Evolutionary conservation across 2,888 invertebrate species (phyloP).

Genomic region (Globia sparganii): DNA sequence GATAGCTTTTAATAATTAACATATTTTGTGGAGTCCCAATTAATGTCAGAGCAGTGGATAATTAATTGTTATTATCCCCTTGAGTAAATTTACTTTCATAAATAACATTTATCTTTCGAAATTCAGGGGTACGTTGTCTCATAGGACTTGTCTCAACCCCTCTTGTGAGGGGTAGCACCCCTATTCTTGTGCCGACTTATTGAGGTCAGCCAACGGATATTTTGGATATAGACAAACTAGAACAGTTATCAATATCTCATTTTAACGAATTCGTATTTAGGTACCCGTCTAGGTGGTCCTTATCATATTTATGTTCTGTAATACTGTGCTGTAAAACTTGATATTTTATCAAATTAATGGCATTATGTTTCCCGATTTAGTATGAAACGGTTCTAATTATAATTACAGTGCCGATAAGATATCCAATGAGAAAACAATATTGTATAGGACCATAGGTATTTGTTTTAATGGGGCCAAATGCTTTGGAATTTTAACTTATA

Average conservation of each 20-base stretch:
- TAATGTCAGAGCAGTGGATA: slow-evolving; percentile 28
- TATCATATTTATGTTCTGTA: slow-evolving; percentile 51
- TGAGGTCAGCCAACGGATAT: slow-evolving; percentile 38
- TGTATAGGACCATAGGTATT: slow-evolving; percentile 23
- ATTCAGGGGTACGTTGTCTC: slow-evolving; percentile 72
- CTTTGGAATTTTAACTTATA: slow-evolving; percentile 41
- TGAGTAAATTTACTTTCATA: slow-evolving; percentile 72
- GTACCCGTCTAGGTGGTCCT: slow-evolving; percentile 42
- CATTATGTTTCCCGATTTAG: slow-evolving; percentile 52
- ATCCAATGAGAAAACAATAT: slow-evolving; percentile 33
- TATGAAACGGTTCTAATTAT: slow-evolving; percentile 56
- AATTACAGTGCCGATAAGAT: slow-evolving; percentile 54
- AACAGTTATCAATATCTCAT: slow-evolving; percentile 30
- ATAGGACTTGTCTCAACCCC: slow-evolving; percentile 62
- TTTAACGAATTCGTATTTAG: slow-evolving; percentile 30
- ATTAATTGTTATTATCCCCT: slow-evolving; percentile 60
- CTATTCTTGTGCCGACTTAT: slow-evolving; percentile 56
- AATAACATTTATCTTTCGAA: slow-evolving; percentile 74
- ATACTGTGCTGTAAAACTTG: slow-evolving; percentile 51
- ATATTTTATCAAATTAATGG: slow-evolving; percentile 56
- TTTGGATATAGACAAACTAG: slow-evolving; percentile 28
- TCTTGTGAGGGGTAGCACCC: slow-evolving; percentile 73
- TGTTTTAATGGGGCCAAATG: slow-evolving; percentile 25
- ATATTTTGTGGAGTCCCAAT: slow-evolving; percentile 42
- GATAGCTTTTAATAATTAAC: slow-evolving; percentile 43